Evolutionary conservation across 2,888 invertebrate species (phyloP).

Genomic region (Polydrusus cervinus): DNA sequence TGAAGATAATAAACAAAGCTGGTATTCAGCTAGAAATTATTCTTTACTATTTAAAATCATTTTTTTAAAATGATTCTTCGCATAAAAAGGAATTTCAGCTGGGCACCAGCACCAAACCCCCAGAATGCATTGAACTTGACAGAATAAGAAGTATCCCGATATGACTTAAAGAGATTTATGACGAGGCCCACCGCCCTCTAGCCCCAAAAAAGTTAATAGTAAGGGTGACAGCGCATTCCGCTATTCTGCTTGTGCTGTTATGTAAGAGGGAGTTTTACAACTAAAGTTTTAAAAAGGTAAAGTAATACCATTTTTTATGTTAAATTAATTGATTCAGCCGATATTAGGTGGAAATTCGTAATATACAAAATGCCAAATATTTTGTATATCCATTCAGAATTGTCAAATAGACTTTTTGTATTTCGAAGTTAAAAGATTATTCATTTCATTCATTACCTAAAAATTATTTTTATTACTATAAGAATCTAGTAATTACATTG

Average conservation of each 20-base stretch:
- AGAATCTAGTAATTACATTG: no score
- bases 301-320: background rate
- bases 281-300: background rate
- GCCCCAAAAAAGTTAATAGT: constrained; percentile 58
- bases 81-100: background rate
- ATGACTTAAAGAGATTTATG: constrained; percentile 52
- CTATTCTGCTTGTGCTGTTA: constrained; percentile 45
- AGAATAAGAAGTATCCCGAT: constrained; percentile 42
- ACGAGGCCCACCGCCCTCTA: constrained; percentile 35
- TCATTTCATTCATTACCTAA: no score
- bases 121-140: constrained; percentile 44
- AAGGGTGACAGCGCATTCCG: constrained; percentile 58
- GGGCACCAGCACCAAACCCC: background rate
- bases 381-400: no score
- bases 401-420: no score
- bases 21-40: no score
- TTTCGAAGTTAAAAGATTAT: no score
- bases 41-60: background rate
- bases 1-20: no score
- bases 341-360: no score
- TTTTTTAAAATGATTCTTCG: background rate
- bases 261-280: constrained; percentile 41
- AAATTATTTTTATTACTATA: no score
- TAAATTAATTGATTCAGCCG: no score
- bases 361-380: no score